Percentiles rank a stretch among this genome's conserved stretches.
These are phyloP conservation scores for Tortrix viridana DNA, from an alignment of 2,888 invertebrate genomes.

Conservation along the genomic window DNA sequence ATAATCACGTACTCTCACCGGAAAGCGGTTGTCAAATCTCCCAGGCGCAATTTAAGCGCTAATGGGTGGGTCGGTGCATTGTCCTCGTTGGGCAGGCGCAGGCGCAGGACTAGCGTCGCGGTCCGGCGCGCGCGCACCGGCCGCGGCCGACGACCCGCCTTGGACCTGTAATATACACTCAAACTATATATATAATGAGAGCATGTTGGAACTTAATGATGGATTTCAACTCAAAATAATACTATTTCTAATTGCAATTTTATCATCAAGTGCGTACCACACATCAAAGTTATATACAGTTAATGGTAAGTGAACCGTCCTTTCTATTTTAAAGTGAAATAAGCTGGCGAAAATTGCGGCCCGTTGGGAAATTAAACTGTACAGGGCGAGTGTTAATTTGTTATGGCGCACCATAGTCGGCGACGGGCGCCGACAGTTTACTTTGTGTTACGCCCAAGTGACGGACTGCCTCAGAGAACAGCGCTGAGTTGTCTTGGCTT, in stretches of 20 bases:
- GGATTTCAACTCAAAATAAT: too few species aligned
- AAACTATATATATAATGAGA: constrained; percentile 1
- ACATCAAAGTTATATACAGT: constrained; percentile 6
- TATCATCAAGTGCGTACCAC: not conserved
- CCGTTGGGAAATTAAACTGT: constrained; percentile 80
- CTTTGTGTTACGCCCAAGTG: constrained; percentile 44
- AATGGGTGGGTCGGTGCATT: constrained; percentile 57
- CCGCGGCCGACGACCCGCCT: constrained; percentile 63
- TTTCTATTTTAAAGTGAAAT: constrained; percentile 27
- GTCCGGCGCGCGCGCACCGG: constrained; percentile 61
- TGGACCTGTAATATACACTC: constrained; percentile 39
- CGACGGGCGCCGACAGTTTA: constrained; percentile 43
- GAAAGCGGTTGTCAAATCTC: constrained; percentile 8
- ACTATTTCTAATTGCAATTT: too few species aligned
- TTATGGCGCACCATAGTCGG: constrained; percentile 58
- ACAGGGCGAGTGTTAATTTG: constrained; percentile 70
- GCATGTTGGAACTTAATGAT: not conserved
- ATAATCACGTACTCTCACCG: not conserved
- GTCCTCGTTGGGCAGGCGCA: constrained; percentile 53
- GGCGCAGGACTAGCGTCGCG: constrained; percentile 66
- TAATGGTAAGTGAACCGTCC: constrained; percentile 23
- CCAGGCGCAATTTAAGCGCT: constrained; percentile 23
- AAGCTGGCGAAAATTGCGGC: constrained; percentile 53
- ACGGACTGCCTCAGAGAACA: constrained; percentile 5
- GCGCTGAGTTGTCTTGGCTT: not conserved